Percentiles rank a stretch among this genome's conserved stretches.
phyloP scores from a whole-genome alignment of 2,797 vertebrate species.

The Rhyacichthys aspro region DNA sequence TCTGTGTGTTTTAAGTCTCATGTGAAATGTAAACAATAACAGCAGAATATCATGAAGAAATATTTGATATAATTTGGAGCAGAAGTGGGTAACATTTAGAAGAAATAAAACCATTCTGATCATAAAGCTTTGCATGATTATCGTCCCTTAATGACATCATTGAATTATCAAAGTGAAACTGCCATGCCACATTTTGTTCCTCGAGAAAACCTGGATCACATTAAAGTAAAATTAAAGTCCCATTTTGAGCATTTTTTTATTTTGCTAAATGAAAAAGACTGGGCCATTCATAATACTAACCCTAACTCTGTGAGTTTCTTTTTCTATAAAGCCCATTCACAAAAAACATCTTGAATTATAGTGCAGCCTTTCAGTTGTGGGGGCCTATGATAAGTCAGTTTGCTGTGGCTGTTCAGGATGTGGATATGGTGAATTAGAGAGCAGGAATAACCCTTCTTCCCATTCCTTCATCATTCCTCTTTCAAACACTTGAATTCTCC shows the following conservation, averaged over 20 bases:
- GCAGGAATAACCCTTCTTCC: slow-evolving; percentile 17
- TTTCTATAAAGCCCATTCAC: slow-evolving; percentile 8
- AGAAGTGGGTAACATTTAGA: background rate
- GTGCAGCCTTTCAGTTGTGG: slow-evolving; percentile 8
- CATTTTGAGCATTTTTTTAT: too few species aligned
- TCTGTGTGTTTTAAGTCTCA: slow-evolving; percentile 47
- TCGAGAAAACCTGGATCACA: slow-evolving; percentile 6
- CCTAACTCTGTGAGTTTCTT: background rate
- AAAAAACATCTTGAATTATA: slow-evolving; percentile 1
- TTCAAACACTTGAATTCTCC: slow-evolving; percentile 5
- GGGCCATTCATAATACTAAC: background rate
- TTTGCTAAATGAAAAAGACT: background rate
- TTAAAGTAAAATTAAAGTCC: too few species aligned
- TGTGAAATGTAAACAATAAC: slow-evolving; percentile 64
- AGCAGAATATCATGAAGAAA: slow-evolving; percentile 31
- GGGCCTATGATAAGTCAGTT: background rate
- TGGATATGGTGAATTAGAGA: slow-evolving; percentile 36
- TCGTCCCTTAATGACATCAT: slow-evolving; percentile 8
- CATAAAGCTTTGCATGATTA: slow-evolving; percentile 17
- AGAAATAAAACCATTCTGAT: slow-evolving; percentile 20
- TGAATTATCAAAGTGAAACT: background rate
- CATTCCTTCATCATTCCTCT: slow-evolving; percentile 14
- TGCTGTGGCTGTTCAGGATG: slow-evolving; percentile 28
- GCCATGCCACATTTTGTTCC: background rate
- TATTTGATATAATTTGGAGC: slow-evolving; percentile 27